Conservation (phyloP, 2,113 vertebrate species). For the Dipodomys stephensi region DNA sequence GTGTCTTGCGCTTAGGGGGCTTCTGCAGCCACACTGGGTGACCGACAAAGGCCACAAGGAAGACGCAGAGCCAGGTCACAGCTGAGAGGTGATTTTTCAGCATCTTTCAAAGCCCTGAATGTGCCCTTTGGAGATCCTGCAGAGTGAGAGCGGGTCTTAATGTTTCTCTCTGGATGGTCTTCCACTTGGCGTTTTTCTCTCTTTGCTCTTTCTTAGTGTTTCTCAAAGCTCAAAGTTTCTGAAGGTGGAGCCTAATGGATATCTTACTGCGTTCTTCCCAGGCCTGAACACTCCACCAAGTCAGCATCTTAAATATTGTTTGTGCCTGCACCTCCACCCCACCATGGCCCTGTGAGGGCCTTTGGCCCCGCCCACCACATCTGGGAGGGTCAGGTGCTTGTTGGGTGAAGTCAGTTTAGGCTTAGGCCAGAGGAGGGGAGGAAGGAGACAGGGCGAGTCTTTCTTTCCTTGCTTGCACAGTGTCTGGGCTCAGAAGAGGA, state of each 20-base stretch:
- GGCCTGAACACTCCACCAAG: slow-evolving; percentile 80
- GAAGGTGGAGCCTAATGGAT: slow-evolving; percentile 70
- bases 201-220: background rate
- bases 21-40: slow-evolving; percentile 88
- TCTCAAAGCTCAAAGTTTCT: slow-evolving; percentile 75
- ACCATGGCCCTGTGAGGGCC: slow-evolving; percentile 55
- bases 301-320: slow-evolving; percentile 96
- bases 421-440: slow-evolving; percentile 76
- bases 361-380: slow-evolving; percentile 85
- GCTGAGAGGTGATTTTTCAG: slow-evolving; percentile 68
- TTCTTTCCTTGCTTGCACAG: slow-evolving; percentile 63
- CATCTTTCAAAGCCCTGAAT: slow-evolving; percentile 80
- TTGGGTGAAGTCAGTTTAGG: slow-evolving; percentile 76
- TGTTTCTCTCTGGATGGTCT: background rate
- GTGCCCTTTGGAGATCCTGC: slow-evolving; percentile 38
- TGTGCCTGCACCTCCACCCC: slow-evolving; percentile 88
- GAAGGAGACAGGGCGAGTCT: slow-evolving; percentile 45
- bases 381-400: slow-evolving; percentile 87
- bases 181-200: background rate
- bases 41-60: slow-evolving; percentile 69
- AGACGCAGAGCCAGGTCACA: slow-evolving; percentile 82
- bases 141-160: slow-evolving; percentile 49
- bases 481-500: slow-evolving; percentile 68
- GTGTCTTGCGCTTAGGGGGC: slow-evolving; percentile 81
- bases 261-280: slow-evolving; percentile 74